Percentiles rank a stretch among this genome's conserved stretches.
Conservation (phyloP, 2,797 vertebrate genomes). For the Lithobates sylvaticus region DNA sequence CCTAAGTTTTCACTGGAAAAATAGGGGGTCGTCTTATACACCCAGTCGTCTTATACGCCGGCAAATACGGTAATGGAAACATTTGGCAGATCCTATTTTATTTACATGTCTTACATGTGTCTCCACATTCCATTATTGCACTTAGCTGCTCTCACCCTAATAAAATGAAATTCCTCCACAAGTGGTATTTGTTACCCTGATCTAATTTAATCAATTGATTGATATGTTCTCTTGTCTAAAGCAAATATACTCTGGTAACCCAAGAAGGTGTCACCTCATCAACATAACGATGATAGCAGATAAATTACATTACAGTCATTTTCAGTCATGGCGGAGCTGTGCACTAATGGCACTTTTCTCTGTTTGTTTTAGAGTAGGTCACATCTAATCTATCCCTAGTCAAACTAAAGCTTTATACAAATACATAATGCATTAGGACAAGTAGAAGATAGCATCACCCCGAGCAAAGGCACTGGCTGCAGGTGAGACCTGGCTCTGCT, state of each 20-base stretch:
- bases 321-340: not conserved
- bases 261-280: conserved; percentile 56
- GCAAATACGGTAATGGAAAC: no score
- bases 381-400: conserved; percentile 42
- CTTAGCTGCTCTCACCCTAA: conserved; percentile 39
- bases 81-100: conserved; percentile 20
- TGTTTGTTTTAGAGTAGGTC: conserved; percentile 43
- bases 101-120: conserved; percentile 19
- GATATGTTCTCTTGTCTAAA: conserved; percentile 51
- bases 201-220: conserved; percentile 58
- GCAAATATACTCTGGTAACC: conserved; percentile 58
- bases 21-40: no score
- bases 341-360: conserved; percentile 25
- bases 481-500: conserved; percentile 40
- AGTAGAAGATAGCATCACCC: conserved; percentile 32
- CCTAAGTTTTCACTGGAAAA: no score
- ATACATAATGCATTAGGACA: conserved; percentile 34
- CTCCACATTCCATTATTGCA: conserved; percentile 47
- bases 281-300: conserved; percentile 47
- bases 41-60: no score
- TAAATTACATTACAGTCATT: conserved; percentile 50
- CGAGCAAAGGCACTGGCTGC: conserved; percentile 30
- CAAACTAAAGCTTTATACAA: conserved; percentile 49
- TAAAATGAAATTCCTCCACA: conserved; percentile 38
- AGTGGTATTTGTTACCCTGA: conserved; percentile 50